A percentile compares a stretch with the other conserved stretches of the same genome.
These are phyloP conservation scores for Eospalax fontanierii DNA, from an alignment of 2,797 vertebrate species.

Conservation along the genomic window DNA sequence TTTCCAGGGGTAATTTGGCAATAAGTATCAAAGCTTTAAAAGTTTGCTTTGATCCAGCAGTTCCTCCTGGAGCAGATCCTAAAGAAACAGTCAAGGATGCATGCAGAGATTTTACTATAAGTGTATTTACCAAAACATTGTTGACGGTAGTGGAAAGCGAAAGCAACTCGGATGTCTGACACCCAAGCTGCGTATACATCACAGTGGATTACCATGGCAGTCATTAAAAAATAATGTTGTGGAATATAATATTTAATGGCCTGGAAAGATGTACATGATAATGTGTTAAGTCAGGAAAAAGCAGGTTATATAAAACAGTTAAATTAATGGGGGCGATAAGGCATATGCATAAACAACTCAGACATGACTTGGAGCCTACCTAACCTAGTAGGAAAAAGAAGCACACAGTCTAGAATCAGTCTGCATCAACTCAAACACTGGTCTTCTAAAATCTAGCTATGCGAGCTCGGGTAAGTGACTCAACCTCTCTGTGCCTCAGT, in stretches of 20 bases:
- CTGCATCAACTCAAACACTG: background rate
- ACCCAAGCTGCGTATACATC: background rate
- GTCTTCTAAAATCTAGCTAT: background rate
- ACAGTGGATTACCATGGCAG: conserved; percentile 28
- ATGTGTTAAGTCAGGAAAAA: conserved; percentile 41
- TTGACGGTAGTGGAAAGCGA: conserved; percentile 57
- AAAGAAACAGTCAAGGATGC: conserved; percentile 71
- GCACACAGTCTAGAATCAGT: background rate
- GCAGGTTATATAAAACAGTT: conserved; percentile 45
- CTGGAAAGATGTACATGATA: conserved; percentile 62
- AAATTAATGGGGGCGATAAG: background rate
- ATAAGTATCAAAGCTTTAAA: conserved; percentile 56
- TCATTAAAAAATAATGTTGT: conserved; percentile 70
- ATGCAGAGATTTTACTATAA: conserved; percentile 71
- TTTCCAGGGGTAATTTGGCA: conserved; percentile 64
- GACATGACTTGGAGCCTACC: background rate
- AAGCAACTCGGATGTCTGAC: conserved; percentile 39
- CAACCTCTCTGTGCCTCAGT: background rate
- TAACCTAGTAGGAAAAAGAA: background rate
- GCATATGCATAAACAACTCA: background rate
- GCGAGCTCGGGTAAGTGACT: background rate
- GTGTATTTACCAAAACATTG: conserved; percentile 71
- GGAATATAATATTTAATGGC: conserved; percentile 64
- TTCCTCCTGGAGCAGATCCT: conserved; percentile 77
- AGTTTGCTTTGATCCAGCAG: conserved; percentile 74